A percentile compares a stretch with the other conserved stretches of the same genome.
These are phyloP conservation scores for Adoxophyes honmai DNA, from an alignment of 1,140 invertebrate species.

Conservation along the genomic window DNA sequence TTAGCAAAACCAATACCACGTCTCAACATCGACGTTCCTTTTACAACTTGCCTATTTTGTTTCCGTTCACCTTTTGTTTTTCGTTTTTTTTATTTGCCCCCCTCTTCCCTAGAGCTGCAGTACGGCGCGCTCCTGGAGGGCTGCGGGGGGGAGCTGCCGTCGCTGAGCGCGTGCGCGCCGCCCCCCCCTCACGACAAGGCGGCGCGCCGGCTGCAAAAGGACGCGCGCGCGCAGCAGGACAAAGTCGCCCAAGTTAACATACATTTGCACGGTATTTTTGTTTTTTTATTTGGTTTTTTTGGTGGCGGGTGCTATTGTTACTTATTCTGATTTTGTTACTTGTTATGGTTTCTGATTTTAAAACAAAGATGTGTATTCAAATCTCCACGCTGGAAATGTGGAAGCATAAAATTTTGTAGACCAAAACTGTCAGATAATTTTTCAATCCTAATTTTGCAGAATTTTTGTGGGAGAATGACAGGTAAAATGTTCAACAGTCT, in stretches of 20 bases:
- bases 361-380: too few species aligned
- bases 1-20: too few species aligned
- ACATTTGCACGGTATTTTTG: slow-evolving; percentile 88
- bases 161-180: slow-evolving; percentile 65
- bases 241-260: slow-evolving; percentile 90
- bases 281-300: slow-evolving; percentile 45
- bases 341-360: too few species aligned
- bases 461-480: too few species aligned
- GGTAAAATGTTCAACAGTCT: too few species aligned
- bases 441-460: too few species aligned
- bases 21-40: too few species aligned
- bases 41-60: too few species aligned
- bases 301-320: slow-evolving; percentile 27
- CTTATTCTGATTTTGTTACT: too few species aligned
- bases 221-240: slow-evolving; percentile 82
- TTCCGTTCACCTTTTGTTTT: slow-evolving; percentile 27
- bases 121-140: slow-evolving; percentile 67
- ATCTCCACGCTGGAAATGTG: too few species aligned
- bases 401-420: too few species aligned
- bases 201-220: slow-evolving; percentile 78
- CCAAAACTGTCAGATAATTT: too few species aligned
- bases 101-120: slow-evolving; percentile 54
- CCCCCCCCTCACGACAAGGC: slow-evolving; percentile 72
- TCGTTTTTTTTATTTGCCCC: slow-evolving; percentile 38
- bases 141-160: slow-evolving; percentile 70